Conservation (phyloP, 30 jellyfish, hydroid and myxozoan genomes). For the Pseudorhiza aurosa region DNA sequence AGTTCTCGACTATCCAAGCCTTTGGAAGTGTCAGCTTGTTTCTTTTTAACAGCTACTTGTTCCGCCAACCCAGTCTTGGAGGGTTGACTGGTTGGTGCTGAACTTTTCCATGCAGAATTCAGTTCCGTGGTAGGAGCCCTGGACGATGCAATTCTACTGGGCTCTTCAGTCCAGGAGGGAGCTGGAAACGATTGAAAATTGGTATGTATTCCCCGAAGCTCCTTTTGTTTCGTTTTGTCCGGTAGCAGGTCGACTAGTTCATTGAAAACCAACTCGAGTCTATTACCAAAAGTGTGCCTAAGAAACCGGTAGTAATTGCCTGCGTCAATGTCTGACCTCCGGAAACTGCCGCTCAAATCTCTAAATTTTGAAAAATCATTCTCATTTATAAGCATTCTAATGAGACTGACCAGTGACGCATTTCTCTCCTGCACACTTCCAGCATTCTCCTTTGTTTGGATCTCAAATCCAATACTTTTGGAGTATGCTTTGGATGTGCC, state of each 20-base stretch:
- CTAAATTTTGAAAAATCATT: constrained; percentile 57
- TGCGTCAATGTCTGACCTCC: constrained; percentile 72
- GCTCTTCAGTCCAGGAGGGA: too few relatives aligned
- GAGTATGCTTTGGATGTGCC: not conserved
- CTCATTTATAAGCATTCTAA: constrained; percentile 48
- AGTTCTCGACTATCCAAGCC: not conserved
- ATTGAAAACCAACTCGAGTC: constrained; percentile 70
- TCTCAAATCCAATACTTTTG: not conserved
- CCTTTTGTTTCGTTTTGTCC: constrained; percentile 73
- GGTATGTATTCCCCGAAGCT: constrained; percentile 54
- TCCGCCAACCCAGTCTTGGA: too few relatives aligned
- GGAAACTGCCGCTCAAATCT: constrained; percentile 82
- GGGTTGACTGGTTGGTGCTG: too few relatives aligned
- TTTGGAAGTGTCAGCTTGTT: too few relatives aligned
- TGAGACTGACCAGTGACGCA: constrained; percentile 56
- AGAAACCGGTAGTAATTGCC: constrained; percentile 62
- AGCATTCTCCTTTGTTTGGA: not conserved
- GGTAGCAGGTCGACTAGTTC: constrained; percentile 94
- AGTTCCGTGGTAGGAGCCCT: not conserved
- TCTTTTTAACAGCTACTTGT: too few relatives aligned
- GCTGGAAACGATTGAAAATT: constrained; percentile 5
- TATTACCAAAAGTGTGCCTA: constrained; percentile 52
- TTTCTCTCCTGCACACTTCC: constrained; percentile 65
- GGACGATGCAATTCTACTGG: too few relatives aligned
- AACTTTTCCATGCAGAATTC: constrained; percentile 19